Conservation (phyloP, 2,797 vertebrate species). For the Crenuchus spilurus region DNA sequence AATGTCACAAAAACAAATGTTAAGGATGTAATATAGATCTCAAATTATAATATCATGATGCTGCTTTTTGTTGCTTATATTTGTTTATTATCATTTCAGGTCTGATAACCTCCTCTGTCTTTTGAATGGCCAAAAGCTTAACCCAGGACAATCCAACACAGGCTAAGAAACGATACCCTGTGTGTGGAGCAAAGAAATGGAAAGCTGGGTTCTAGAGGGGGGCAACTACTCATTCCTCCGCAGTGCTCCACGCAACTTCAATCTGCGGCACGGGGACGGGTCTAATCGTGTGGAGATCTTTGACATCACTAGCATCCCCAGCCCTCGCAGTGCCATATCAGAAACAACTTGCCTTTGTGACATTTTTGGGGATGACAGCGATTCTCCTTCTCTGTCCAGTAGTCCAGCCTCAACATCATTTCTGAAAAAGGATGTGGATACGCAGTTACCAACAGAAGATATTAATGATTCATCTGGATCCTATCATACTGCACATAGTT, state of each 20-base stretch:
- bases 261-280: conserved; percentile 74
- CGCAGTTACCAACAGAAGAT: conserved; percentile 64
- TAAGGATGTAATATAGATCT: too few species aligned
- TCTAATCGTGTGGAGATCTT: conserved; percentile 82
- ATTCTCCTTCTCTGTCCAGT: conserved; percentile 69
- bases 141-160: conserved; percentile 42
- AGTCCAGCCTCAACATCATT: conserved; percentile 66
- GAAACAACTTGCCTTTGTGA: conserved; percentile 83
- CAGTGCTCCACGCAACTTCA: conserved; percentile 70
- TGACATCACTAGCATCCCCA: conserved; percentile 77
- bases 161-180: conserved; percentile 64
- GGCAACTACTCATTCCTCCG: conserved; percentile 79
- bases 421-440: conserved; percentile 61
- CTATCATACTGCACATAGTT: conserved; percentile 77
- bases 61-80: too few species aligned
- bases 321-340: conserved; percentile 73
- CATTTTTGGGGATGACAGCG: conserved; percentile 81
- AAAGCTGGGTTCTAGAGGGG: conserved; percentile 81
- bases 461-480: conserved; percentile 75
- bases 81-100: conserved; percentile 38
- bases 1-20: too few species aligned
- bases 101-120: conserved; percentile 13
- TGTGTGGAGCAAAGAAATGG: conserved; percentile 76
- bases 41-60: too few species aligned
- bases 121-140: conserved; percentile 15